These are phyloP conservation scores for Platyscapa corneri DNA, from an alignment of 1,140 invertebrate genomes.

Conservation along the genomic window DNA sequence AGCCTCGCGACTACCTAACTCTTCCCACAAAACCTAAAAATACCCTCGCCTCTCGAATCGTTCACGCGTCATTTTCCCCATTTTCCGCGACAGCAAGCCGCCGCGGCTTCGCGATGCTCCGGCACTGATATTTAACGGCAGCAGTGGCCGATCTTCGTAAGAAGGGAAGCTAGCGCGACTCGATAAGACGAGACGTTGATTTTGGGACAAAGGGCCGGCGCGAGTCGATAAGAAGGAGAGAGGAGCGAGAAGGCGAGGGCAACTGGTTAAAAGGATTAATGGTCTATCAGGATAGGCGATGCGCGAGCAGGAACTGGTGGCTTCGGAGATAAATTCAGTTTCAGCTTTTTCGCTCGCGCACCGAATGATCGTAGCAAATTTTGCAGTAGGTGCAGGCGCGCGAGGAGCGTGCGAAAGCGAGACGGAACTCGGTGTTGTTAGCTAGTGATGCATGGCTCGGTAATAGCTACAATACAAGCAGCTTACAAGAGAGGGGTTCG, in stretches of 20 bases:
- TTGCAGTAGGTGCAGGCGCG: not conserved
- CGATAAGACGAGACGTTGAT: no score
- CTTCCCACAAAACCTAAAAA: no score
- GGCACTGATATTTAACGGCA: not conserved
- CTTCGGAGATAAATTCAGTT: constrained; percentile 27
- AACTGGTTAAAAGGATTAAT: no score
- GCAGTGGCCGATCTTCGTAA: not conserved
- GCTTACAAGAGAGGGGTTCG: constrained; percentile 64
- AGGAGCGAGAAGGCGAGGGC: no score
- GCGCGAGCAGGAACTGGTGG: constrained; percentile 35
- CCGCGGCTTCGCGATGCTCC: no score
- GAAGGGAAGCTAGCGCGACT: no score
- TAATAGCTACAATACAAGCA: constrained; percentile 75
- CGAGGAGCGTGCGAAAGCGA: not conserved
- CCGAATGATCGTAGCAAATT: constrained; percentile 34
- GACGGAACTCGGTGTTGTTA: not conserved
- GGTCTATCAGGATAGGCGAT: not conserved
- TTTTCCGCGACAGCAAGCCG: no score
- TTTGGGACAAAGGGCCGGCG: no score
- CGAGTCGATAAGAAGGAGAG: no score
- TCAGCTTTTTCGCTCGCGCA: constrained; percentile 10
- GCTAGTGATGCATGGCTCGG: constrained; percentile 73
- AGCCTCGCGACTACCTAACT: no score
- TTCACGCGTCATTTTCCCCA: no score
- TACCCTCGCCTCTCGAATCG: no score